A percentile compares a stretch with the other conserved stretches of the same genome.
phyloP scores from a whole-genome alignment of 2,113 vertebrate genomes.

The Panthera tigris region DNA sequence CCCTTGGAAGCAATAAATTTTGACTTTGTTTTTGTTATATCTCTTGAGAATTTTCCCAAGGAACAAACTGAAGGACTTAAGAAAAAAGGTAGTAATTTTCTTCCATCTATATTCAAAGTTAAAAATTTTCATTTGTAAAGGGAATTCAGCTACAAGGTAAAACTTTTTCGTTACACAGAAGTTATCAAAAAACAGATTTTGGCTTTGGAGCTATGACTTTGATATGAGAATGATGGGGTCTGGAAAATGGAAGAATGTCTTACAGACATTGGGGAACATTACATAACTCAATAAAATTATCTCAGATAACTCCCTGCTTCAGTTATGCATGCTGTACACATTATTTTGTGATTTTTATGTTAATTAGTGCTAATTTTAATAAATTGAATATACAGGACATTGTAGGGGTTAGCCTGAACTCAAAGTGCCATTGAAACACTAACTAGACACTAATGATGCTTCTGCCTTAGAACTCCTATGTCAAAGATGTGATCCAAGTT shows the following conservation, averaged over 20 bases:
- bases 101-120: not conserved
- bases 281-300: not conserved
- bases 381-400: not conserved
- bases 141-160: not conserved
- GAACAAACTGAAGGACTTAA: not conserved
- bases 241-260: not conserved
- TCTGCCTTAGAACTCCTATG: not conserved
- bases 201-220: not conserved
- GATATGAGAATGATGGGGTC: not conserved
- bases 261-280: not conserved
- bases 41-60: not conserved
- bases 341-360: not conserved
- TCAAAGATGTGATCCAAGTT: not conserved
- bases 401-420: not conserved
- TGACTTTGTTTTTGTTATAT: not conserved
- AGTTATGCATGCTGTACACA: not conserved
- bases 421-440: not conserved
- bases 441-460: not conserved
- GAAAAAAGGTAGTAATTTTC: not conserved
- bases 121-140: not conserved
- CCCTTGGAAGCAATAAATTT: not conserved
- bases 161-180: not conserved
- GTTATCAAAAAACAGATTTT: slow-evolving; percentile 1
- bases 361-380: not conserved
- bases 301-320: not conserved